Evolutionary conservation across 2,797 vertebrate species (phyloP), one percentile per base, ranked within the genome.

Genomic region (Neostethus bicornis): DNA sequence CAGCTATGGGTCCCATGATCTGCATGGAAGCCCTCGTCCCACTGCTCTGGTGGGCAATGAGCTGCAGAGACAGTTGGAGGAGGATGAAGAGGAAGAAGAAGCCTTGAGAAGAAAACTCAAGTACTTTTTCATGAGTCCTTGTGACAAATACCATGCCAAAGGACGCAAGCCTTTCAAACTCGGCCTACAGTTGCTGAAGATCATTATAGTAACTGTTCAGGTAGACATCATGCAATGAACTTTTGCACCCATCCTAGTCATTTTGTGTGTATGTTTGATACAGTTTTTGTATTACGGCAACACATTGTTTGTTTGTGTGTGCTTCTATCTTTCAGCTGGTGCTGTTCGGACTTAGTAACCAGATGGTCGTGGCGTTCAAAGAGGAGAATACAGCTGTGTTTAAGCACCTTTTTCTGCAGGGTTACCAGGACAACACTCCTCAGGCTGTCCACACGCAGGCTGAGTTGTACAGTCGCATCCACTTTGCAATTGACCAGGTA

Each of bases 51-150:
- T 50, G 50, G 63, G 31, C 12, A 70, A 77, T 0, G 69, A 80
- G 4, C 51, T 70, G 1, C 51, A 89, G 57, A 85, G 84, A 24
- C 62, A 60, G 13, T 58, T 70, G 13, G 65, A 63, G 14, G 89
- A 94, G 28, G 73, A 69, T 1, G 81, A 85, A 14, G 75, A 77
- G 23, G 92, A 95, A 62, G 93, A 94, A 66, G 93, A 94, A 35
- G 92, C 90, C n/a, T 90, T 97, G 39, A 90, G 94, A 6, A 90
- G 95, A 52, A 93, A 94, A 26, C 92, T 96, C 43, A 97, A 97
- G 59, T 96, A 97, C 67, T 97, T 95, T 81, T 97, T 96, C 71
- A 96, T 96, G 96, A 97, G 95, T 42, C 95, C 96, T 0, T 97
- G 96, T 44, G 96, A 97, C 68, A 97, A 97, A 51, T 96, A 93